These are phyloP conservation scores for Jordanella pulchra DNA, from an alignment of 2,797 vertebrate genomes.

Conservation along the genomic window DNA sequence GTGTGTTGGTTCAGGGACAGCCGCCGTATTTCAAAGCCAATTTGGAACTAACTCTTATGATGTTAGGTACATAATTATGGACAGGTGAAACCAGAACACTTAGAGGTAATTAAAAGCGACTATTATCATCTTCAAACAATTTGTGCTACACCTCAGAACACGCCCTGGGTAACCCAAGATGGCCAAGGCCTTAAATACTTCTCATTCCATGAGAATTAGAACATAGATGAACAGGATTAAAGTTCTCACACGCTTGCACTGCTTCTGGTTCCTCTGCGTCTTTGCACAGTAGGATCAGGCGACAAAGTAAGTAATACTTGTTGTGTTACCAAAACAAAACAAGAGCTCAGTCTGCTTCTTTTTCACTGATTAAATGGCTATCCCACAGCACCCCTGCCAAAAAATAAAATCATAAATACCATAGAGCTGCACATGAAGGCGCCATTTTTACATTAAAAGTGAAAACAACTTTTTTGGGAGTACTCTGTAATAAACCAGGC, in stretches of 20 bases:
- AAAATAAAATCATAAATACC: slow-evolving; percentile 16
- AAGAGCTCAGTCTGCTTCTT: slow-evolving; percentile 7
- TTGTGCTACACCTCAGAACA: slow-evolving; percentile 43
- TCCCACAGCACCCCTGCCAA: slow-evolving; percentile 15
- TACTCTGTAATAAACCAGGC: slow-evolving; percentile 8
- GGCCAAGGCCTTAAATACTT: slow-evolving; percentile 37
- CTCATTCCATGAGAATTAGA: slow-evolving; percentile 53
- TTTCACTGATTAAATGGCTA: slow-evolving; percentile 34
- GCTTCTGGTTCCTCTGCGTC: slow-evolving; percentile 8
- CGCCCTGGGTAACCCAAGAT: slow-evolving; percentile 46
- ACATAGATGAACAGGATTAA: slow-evolving; percentile 30
- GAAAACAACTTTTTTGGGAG: slow-evolving; percentile 16
- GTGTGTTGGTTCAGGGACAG: slow-evolving; percentile 29
- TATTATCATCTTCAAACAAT: slow-evolving; percentile 37
- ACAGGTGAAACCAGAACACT: slow-evolving; percentile 33
- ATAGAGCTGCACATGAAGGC: slow-evolving; percentile 12
- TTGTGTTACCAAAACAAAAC: slow-evolving; percentile 35
- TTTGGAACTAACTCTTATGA: slow-evolving; percentile 21
- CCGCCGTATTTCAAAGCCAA: slow-evolving; percentile 40
- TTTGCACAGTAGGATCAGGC: background rate
- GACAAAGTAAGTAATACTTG: slow-evolving; percentile 25
- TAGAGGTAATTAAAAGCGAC: slow-evolving; percentile 25
- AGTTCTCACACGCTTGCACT: slow-evolving; percentile 19
- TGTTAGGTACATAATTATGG: slow-evolving; percentile 25
- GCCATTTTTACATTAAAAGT: slow-evolving; percentile 13